These are phyloP conservation scores for Amblyopsis rosae DNA, from an alignment of 2,113 vertebrate species.

Conservation along the genomic window DNA sequence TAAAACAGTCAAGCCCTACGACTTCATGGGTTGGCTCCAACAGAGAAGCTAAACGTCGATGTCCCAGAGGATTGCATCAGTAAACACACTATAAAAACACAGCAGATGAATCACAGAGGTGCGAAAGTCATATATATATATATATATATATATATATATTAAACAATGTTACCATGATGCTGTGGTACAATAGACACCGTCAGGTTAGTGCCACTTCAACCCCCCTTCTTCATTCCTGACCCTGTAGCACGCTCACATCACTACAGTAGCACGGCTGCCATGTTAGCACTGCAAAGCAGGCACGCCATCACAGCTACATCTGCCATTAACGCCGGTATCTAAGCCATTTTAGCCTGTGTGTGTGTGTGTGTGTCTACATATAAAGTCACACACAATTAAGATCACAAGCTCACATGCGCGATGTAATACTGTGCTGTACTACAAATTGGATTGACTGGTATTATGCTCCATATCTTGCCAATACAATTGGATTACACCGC, in stretches of 20 bases:
- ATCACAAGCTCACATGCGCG: constrained; percentile 20
- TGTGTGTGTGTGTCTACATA: neutral
- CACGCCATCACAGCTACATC: constrained; percentile 29
- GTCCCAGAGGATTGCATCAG: constrained; percentile 1
- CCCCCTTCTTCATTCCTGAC: constrained; percentile 40
- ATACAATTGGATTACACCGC: constrained; percentile 58
- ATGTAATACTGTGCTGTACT: constrained; percentile 17
- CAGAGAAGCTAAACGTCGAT: constrained; percentile 3
- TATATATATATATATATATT: too few species aligned
- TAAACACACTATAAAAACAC: constrained; percentile 6
- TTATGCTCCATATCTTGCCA: constrained; percentile 45
- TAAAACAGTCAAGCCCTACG: too few species aligned
- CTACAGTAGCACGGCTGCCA: constrained; percentile 37
- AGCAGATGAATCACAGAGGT: neutral
- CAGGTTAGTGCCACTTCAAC: constrained; percentile 30
- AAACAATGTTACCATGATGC: neutral
- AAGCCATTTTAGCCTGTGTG: neutral
- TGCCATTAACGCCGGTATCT: constrained; percentile 26
- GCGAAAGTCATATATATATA: neutral
- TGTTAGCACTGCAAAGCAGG: constrained; percentile 65
- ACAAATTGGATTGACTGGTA: constrained; percentile 61
- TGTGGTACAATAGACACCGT: constrained; percentile 2
- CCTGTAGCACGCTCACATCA: constrained; percentile 41
- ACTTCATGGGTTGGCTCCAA: neutral
- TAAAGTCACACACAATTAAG: constrained; percentile 21